A percentile compares a stretch with the other conserved stretches of the same genome.
Evolutionary conservation across 2,888 invertebrate species (phyloP).

Genomic region (Oxyteleia sp.): DNA sequence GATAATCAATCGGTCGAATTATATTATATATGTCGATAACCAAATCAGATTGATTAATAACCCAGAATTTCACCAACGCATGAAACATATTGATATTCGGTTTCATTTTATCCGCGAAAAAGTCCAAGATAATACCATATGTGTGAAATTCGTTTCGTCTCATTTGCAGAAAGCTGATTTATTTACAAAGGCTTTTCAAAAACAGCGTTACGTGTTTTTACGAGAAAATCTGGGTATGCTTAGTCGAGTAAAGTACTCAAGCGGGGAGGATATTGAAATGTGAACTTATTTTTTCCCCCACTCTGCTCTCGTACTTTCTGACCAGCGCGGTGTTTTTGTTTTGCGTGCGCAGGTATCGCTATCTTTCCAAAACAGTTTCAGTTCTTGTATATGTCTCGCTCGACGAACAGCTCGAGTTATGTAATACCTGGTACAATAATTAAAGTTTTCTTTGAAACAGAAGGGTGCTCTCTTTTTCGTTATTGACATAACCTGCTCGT

Average conservation of each 20-base stretch:
- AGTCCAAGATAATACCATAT: not conserved
- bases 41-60: slow-evolving; percentile 23
- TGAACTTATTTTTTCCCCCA: too few relatives aligned
- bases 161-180: slow-evolving; percentile 11
- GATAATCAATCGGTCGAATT: slow-evolving; percentile 4
- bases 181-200: slow-evolving; percentile 13
- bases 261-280: slow-evolving; percentile 17
- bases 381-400: too few relatives aligned
- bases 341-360: too few relatives aligned
- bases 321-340: too few relatives aligned
- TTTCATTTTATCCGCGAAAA: slow-evolving; percentile 15
- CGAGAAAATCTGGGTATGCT: not conserved
- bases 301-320: too few relatives aligned
- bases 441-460: too few relatives aligned
- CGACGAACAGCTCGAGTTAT: too few relatives aligned
- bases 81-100: not conserved
- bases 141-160: slow-evolving; percentile 7
- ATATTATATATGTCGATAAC: slow-evolving; percentile 38
- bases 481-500: too few relatives aligned
- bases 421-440: too few relatives aligned
- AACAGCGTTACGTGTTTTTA: slow-evolving; percentile 9
- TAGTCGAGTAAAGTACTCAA: slow-evolving; percentile 7
- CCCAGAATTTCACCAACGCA: slow-evolving; percentile 6
- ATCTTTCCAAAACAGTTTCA: too few relatives aligned
- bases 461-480: too few relatives aligned